Evolutionary conservation across 2,888 invertebrate genomes (phyloP).

Genomic region (Tricholauxania praeusta): DNA sequence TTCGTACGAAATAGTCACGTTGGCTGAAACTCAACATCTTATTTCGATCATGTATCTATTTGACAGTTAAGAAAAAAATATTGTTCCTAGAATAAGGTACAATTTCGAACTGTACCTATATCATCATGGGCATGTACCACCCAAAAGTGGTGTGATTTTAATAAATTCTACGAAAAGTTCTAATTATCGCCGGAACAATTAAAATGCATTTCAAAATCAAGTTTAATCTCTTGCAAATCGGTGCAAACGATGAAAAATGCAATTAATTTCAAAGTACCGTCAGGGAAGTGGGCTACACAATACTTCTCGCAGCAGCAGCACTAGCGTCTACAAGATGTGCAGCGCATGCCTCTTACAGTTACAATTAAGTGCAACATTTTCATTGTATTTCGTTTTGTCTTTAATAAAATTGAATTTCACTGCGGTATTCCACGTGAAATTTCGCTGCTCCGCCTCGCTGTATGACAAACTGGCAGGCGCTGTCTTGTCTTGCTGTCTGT

Average conservation of each 20-base stretch:
- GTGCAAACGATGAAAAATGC: background rate
- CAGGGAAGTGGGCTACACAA: background rate
- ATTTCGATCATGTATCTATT: too few species aligned
- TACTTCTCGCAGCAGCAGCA: background rate
- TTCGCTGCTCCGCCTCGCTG: conserved; percentile 16
- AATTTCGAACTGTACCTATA: too few species aligned
- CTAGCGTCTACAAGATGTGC: background rate
- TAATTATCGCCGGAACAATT: background rate
- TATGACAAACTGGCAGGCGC: conserved; percentile 37
- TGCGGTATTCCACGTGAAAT: conserved; percentile 40
- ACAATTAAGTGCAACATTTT: too few species aligned
- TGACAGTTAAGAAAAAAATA: too few species aligned
- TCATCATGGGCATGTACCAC: background rate
- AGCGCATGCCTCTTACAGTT: too few species aligned
- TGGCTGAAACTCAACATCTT: too few species aligned
- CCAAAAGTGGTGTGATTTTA: conserved; percentile 6
- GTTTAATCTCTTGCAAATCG: conserved; percentile 22
- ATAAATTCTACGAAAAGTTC: conserved; percentile 1
- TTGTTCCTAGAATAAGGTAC: too few species aligned
- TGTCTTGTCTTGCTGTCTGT: conserved; percentile 44
- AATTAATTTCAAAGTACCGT: conserved; percentile 6
- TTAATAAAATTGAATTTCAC: background rate
- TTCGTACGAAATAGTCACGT: too few species aligned
- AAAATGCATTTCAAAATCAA: conserved; percentile 13
- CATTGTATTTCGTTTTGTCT: background rate